Conservation (phyloP, 2,797 vertebrate species). For the Megalops cyprinoides region DNA sequence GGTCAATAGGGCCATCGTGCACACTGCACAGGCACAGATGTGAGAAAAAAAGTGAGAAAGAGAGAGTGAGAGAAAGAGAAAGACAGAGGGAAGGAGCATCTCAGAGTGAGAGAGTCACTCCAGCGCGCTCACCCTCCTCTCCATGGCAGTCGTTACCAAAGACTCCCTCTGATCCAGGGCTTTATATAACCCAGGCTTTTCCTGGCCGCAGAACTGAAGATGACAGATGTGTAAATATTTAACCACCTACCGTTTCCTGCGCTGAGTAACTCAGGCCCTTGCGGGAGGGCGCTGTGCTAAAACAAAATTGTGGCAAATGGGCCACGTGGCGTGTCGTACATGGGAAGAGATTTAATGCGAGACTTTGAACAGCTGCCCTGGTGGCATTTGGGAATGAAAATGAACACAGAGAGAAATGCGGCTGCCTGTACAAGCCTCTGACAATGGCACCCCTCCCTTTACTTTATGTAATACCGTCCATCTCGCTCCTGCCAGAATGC, state of each 20-base stretch:
- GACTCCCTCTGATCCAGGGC: background rate
- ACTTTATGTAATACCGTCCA: slow-evolving; percentile 9
- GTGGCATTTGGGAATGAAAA: background rate
- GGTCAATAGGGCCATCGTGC: background rate
- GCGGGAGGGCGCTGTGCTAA: slow-evolving; percentile 10
- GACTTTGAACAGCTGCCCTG: slow-evolving; percentile 25
- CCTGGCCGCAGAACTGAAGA: slow-evolving; percentile 13
- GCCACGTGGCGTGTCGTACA: background rate
- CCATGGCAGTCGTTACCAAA: background rate
- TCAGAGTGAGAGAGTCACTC: too few species aligned
- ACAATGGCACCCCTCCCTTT: background rate
- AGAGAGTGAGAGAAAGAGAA: background rate
- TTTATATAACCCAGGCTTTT: slow-evolving; percentile 29
- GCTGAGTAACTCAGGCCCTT: slow-evolving; percentile 23
- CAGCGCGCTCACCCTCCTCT: background rate
- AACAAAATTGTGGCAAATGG: slow-evolving; percentile 24
- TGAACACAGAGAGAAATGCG: background rate
- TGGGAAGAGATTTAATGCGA: background rate
- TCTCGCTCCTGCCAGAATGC: background rate
- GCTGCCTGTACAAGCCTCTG: background rate
- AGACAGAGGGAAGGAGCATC: background rate
- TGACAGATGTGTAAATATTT: slow-evolving; percentile 39
- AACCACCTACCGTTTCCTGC: slow-evolving; percentile 32
- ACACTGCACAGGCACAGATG: background rate
- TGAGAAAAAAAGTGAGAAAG: background rate